A percentile compares a stretch with the other conserved stretches of the same genome.
Conservation (phyloP, 2,888 invertebrate species). For the Cosmorhoe ocellata region DNA sequence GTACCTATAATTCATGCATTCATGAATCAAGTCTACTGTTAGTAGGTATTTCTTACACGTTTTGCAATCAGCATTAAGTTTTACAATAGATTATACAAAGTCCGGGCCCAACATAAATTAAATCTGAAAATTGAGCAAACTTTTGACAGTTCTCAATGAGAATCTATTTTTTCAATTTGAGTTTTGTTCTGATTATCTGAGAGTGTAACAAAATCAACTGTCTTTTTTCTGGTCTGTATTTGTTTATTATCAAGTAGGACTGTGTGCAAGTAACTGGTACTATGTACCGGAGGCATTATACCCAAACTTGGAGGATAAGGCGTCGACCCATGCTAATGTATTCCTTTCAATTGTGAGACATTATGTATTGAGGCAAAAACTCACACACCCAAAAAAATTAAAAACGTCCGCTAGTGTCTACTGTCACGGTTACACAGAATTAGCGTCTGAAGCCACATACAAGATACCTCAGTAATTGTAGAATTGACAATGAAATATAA, state of each 20-base stretch:
- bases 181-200: too few species aligned
- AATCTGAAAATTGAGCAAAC: too few species aligned
- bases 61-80: too few species aligned
- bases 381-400: conserved; percentile 51
- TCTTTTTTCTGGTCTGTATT: too few species aligned
- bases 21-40: too few species aligned
- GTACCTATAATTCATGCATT: too few species aligned
- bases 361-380: conserved; percentile 70
- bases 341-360: conserved; percentile 74
- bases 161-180: too few species aligned
- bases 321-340: conserved; percentile 69
- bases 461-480: conserved; percentile 35
- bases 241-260: neutral
- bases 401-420: conserved; percentile 31
- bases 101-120: too few species aligned
- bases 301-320: conserved; percentile 38
- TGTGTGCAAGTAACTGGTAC: neutral
- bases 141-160: too few species aligned
- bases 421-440: conserved; percentile 31
- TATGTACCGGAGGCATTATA: neutral
- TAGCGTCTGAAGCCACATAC: conserved; percentile 7
- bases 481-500: conserved; percentile 47
- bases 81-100: too few species aligned
- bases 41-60: too few species aligned
- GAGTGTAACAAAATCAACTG: too few species aligned